These are phyloP conservation scores for Dendroctonus valens DNA, from an alignment of 1,140 invertebrate genomes.

Conservation along the genomic window DNA sequence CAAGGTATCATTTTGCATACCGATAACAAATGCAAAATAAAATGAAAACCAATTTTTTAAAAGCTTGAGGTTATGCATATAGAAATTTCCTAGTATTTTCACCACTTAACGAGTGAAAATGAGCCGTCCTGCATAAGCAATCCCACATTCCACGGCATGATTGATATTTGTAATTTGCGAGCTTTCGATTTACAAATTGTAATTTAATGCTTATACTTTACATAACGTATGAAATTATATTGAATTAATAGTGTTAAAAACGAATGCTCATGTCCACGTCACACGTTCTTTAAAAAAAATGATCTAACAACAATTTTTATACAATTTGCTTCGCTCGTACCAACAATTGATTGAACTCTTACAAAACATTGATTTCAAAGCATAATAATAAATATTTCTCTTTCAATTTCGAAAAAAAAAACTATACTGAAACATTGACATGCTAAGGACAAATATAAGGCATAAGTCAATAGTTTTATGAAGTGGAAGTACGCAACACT, in stretches of 20 bases:
- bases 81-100: too few species aligned
- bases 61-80: too few species aligned
- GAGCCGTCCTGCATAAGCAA: background rate
- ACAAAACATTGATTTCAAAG: background rate
- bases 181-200: background rate
- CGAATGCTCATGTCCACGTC: background rate
- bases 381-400: background rate
- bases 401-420: background rate
- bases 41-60: too few species aligned
- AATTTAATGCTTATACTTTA: background rate
- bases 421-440: background rate
- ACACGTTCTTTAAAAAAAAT: background rate
- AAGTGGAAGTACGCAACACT: conserved; percentile 1
- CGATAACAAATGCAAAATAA: too few species aligned
- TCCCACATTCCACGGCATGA: background rate
- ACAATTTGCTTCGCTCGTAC: background rate
- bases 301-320: background rate
- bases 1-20: too few species aligned
- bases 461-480: background rate
- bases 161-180: background rate
- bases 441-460: background rate
- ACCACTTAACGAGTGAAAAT: too few species aligned
- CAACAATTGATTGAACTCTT: background rate
- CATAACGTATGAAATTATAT: background rate
- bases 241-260: background rate